Evolutionary conservation across 1,140 invertebrate genomes (phyloP).

Genomic region (Hycleus cichorii): DNA sequence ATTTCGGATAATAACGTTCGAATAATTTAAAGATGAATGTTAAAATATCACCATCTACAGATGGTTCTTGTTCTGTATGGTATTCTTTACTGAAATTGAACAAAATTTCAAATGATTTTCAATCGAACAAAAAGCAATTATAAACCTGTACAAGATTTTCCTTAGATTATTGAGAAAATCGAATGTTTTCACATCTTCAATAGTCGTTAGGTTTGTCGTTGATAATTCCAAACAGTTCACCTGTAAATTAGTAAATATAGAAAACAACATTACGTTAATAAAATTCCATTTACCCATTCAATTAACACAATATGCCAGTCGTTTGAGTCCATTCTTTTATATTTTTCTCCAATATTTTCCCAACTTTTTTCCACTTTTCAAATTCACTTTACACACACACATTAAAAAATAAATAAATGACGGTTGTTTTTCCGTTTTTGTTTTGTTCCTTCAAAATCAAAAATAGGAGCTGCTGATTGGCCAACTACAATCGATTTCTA

Average conservation of each 20-base stretch:
- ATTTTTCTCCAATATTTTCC: no score
- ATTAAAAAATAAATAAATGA: no score
- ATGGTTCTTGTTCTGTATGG: slow-evolving; percentile 6
- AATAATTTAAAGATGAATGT: slow-evolving; percentile 28
- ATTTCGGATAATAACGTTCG: slow-evolving; percentile 28
- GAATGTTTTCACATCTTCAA: slow-evolving; percentile 28
- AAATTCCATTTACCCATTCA: slow-evolving; percentile 32
- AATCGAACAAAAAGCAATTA: not conserved
- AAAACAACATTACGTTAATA: not conserved
- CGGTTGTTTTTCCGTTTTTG: no score
- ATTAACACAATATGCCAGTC: slow-evolving; percentile 33
- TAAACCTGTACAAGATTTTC: slow-evolving; percentile 29
- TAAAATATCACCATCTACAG: slow-evolving; percentile 15
- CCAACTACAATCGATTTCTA: no score
- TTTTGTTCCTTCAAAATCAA: no score
- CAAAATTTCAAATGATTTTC: not conserved
- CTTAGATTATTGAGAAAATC: slow-evolving; percentile 31
- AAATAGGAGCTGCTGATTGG: no score
- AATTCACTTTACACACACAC: no score
- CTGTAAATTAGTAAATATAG: slow-evolving; percentile 19
- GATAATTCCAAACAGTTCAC: slow-evolving; percentile 35
- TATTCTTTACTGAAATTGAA: slow-evolving; percentile 9
- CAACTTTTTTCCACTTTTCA: no score
- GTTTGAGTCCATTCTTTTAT: slow-evolving; percentile 20
- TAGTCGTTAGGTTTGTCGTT: slow-evolving; percentile 21